Evolutionary conservation across 1,140 invertebrate species (phyloP), one percentile per base, ranked within the genome.

Genomic region (Drosophila mauritiana): DNA sequence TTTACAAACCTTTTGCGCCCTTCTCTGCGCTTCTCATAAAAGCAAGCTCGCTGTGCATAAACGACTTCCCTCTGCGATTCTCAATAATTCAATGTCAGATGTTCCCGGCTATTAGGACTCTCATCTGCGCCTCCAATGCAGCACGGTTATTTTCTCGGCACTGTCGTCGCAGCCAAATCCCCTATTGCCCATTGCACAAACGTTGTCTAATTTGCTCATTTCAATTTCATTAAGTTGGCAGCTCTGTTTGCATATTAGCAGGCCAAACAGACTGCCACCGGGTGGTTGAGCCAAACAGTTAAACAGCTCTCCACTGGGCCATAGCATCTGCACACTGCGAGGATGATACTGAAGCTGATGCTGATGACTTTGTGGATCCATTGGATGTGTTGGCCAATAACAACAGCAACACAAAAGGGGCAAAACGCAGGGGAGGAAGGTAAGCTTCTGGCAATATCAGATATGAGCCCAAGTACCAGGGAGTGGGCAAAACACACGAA

Each of bases 161-260:
- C 27, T 27, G 31, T 51, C 36, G 13, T 52, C 39, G 37, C 59
- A 45, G 10, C 48, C 13, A 51, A 45, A 39, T 59, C 63, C 56
- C 45, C 45, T 36, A 46, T 34, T 51, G 64, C 39, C 61, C 64
- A 68, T 82, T 69, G 59, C 15, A 59, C 57, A 88, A 78, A 82
- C 70, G 76, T 72, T 62, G 78, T 67, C 82, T 86, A 86, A 86
- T 86, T 88, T 86, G 83, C 82, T 86, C 82, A 86, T 86, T 86
- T 86, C 83, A 86, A 86, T 86, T 86, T 86, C 82, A 86, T 86
- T 86, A 86, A 83, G 82, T 88, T 86, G 75, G 83, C 84, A 83
- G 63, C 75, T 53, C 79, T 88, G 83, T 88, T 86, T 86, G 82
- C 83, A 77, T 89, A 88, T 86, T 86, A 86, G 82, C 82, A 86